These are phyloP conservation scores for Pyrochroa serraticornis DNA, from an alignment of 2,888 invertebrate species.

Conservation along the genomic window DNA sequence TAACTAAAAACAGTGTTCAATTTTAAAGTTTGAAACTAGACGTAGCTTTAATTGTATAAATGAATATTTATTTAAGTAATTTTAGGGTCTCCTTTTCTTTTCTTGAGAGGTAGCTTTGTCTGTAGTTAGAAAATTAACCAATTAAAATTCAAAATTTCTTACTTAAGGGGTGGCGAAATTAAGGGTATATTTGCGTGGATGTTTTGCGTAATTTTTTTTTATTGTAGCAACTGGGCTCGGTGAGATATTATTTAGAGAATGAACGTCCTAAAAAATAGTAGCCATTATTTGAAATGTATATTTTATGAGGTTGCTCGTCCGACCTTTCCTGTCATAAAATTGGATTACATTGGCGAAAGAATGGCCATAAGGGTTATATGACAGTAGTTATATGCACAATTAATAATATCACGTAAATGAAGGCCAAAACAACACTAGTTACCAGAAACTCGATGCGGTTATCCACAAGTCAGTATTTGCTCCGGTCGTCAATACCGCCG, in stretches of 20 bases:
- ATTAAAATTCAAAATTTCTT: too few relatives aligned
- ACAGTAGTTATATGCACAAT: slow-evolving; percentile 15
- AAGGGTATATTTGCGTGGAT: too few relatives aligned
- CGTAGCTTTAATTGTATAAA: too few relatives aligned
- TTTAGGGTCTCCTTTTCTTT: too few relatives aligned
- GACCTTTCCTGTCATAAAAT: slow-evolving; percentile 23
- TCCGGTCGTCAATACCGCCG: slow-evolving; percentile 34
- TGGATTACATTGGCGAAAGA: slow-evolving; percentile 7
- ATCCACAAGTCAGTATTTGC: slow-evolving; percentile 35
- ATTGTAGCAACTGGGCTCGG: background rate
- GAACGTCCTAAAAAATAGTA: slow-evolving; percentile 16
- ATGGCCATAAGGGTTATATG: slow-evolving; percentile 12
- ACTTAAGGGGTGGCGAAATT: too few relatives aligned
- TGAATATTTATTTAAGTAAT: too few relatives aligned
- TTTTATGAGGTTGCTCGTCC: slow-evolving; percentile 10
- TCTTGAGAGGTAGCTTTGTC: too few relatives aligned
- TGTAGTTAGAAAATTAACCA: too few relatives aligned
- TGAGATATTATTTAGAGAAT: slow-evolving; percentile 12
- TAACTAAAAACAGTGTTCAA: too few relatives aligned
- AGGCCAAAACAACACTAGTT: slow-evolving; percentile 5
- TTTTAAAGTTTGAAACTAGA: too few relatives aligned
- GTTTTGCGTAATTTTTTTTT: too few relatives aligned
- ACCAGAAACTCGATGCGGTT: slow-evolving; percentile 21
- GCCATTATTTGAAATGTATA: background rate
- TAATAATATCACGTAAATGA: slow-evolving; percentile 11